These are phyloP conservation scores for Pionites leucogaster DNA, from an alignment of 2,113 vertebrate species.

Conservation along the genomic window DNA sequence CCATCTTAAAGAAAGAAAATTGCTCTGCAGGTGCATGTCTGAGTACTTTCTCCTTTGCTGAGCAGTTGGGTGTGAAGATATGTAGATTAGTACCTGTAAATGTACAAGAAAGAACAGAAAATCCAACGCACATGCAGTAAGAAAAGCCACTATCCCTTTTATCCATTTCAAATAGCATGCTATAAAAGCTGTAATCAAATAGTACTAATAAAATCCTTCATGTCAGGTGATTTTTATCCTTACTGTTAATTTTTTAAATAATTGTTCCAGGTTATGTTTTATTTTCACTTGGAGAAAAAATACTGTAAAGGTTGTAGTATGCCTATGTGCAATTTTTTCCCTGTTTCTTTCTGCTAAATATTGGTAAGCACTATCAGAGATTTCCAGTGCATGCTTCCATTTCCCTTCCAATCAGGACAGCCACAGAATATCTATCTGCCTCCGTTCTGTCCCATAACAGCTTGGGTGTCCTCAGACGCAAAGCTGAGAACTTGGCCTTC, in stretches of 20 bases:
- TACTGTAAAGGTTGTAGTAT: no score
- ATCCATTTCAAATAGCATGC: not conserved
- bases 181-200: not conserved
- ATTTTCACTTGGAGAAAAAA: not conserved
- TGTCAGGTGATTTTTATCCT: not conserved
- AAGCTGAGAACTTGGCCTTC: not conserved
- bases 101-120: not conserved
- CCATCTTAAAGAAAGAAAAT: constrained; percentile 14
- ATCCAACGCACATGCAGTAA: not conserved
- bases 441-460: accelerated
- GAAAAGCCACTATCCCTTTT: not conserved
- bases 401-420: accelerated
- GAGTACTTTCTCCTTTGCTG: not conserved
- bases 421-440: no score
- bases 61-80: not conserved
- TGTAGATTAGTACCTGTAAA: not conserved
- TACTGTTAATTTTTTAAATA: not conserved
- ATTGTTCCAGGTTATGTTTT: not conserved
- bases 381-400: not conserved
- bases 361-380: not conserved
- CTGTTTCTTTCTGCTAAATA: not conserved
- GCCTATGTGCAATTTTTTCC: not conserved
- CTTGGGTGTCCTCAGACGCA: not conserved
- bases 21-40: not conserved
- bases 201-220: not conserved